Conservation (phyloP, 2,888 invertebrate species). For the Platypus cylindrus region DNA sequence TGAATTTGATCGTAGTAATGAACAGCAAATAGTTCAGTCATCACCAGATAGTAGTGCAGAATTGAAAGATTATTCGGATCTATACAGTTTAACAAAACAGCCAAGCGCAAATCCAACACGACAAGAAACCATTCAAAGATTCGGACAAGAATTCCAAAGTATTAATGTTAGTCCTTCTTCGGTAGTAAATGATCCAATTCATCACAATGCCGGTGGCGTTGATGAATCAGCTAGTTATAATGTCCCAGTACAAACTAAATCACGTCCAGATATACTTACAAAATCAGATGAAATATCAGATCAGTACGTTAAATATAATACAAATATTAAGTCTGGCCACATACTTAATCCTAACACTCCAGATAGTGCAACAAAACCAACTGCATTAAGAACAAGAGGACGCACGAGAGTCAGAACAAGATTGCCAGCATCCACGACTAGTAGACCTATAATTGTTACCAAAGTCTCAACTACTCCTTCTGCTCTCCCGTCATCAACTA, state of each 20-base stretch:
- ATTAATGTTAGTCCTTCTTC: slow-evolving; percentile 17
- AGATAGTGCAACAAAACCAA: slow-evolving; percentile 16
- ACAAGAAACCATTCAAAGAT: slow-evolving; percentile 9
- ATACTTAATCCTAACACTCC: slow-evolving; percentile 17
- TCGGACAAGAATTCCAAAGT: slow-evolving; percentile 15
- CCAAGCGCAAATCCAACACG: no score
- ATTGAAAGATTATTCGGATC: slow-evolving; percentile 16
- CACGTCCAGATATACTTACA: slow-evolving; percentile 11
- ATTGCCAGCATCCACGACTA: slow-evolving; percentile 14
- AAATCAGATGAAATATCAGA: slow-evolving; percentile 15
- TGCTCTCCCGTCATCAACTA: slow-evolving; percentile 11
- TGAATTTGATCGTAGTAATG: slow-evolving; percentile 20
- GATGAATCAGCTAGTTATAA: no score
- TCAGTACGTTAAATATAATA: slow-evolving; percentile 16
- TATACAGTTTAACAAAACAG: slow-evolving; percentile 13
- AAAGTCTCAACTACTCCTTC: slow-evolving; percentile 13
- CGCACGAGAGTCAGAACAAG: slow-evolving; percentile 22
- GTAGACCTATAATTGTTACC: slow-evolving; percentile 15
- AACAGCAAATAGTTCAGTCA: slow-evolving; percentile 13
- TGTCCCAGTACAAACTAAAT: slow-evolving; percentile 7
- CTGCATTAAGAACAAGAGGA: slow-evolving; percentile 18
- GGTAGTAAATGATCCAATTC: slow-evolving; percentile 20
- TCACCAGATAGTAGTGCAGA: slow-evolving; percentile 5
- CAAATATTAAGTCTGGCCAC: slow-evolving; percentile 19
- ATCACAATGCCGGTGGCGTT: no score